Conservation (phyloP, 2,797 vertebrate genomes). For the Oreortyx pictus region DNA sequence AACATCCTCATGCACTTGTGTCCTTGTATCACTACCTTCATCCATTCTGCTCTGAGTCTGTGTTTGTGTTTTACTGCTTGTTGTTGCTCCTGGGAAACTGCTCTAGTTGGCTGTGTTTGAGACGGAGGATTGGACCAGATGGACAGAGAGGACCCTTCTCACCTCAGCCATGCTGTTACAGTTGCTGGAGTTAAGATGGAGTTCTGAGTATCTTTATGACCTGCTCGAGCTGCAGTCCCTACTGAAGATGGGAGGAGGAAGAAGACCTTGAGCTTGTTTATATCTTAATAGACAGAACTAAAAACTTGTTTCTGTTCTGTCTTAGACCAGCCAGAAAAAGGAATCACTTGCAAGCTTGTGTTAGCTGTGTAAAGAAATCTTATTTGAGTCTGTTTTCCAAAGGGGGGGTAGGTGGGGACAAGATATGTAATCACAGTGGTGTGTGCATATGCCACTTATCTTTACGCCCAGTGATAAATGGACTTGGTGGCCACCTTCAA, state of each 20-base stretch:
- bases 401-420: not conserved
- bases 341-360: not conserved
- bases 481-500: not conserved
- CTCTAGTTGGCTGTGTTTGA: not conserved
- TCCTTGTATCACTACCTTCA: not conserved
- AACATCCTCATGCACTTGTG: fast-evolving
- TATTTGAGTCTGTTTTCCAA: not conserved
- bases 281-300: not conserved
- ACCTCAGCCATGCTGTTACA: not conserved
- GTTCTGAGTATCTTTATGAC: not conserved
- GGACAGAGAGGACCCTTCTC: not conserved
- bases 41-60: not conserved
- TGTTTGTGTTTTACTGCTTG: no score
- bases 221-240: not conserved
- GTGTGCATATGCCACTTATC: no score
- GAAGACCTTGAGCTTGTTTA: not conserved
- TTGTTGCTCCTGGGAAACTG: not conserved
- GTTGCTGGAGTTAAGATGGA: not conserved
- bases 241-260: not conserved
- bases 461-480: not conserved
- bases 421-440: not conserved
- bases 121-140: not conserved
- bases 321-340: not conserved
- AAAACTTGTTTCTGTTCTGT: not conserved
- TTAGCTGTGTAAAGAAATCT: not conserved